Evolutionary conservation across 2,888 invertebrate genomes (phyloP).

Genomic region (Drosophila trichaetosa): DNA sequence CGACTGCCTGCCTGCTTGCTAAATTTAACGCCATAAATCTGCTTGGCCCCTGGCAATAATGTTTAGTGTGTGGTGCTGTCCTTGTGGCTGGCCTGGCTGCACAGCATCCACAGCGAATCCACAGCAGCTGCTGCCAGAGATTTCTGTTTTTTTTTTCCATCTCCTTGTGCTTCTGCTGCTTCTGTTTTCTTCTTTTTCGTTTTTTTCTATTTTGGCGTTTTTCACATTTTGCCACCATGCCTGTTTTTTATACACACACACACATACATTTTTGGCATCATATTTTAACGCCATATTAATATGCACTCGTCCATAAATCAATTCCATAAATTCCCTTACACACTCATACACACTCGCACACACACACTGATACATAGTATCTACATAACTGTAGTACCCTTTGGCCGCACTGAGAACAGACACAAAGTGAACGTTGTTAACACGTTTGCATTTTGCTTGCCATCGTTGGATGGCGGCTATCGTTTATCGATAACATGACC

Average conservation of each 20-base stretch:
- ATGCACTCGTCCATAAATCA: constrained; percentile 76
- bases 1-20: constrained; percentile 37
- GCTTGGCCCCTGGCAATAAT: constrained; percentile 66
- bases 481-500: constrained; percentile 69
- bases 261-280: constrained; percentile 77
- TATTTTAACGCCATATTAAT: constrained; percentile 80
- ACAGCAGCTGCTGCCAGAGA: constrained; percentile 30
- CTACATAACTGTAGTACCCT: not conserved
- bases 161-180: not conserved
- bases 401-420: constrained; percentile 8
- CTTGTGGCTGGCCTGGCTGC: constrained; percentile 50
- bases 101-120: constrained; percentile 30
- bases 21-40: constrained; percentile 71
- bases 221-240: constrained; percentile 4
- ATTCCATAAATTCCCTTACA: constrained; percentile 26
- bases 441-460: constrained; percentile 75
- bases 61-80: constrained; percentile 64
- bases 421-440: constrained; percentile 72
- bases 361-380: not conserved
- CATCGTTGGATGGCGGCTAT: constrained; percentile 50
- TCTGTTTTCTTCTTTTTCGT: constrained; percentile 30
- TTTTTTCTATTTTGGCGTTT: constrained; percentile 13
- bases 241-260: constrained; percentile 9
- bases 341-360: constrained; percentile 15
- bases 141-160: not conserved